Conservation (phyloP, 2,888 invertebrate genomes). For the Crepidodera aurea region DNA sequence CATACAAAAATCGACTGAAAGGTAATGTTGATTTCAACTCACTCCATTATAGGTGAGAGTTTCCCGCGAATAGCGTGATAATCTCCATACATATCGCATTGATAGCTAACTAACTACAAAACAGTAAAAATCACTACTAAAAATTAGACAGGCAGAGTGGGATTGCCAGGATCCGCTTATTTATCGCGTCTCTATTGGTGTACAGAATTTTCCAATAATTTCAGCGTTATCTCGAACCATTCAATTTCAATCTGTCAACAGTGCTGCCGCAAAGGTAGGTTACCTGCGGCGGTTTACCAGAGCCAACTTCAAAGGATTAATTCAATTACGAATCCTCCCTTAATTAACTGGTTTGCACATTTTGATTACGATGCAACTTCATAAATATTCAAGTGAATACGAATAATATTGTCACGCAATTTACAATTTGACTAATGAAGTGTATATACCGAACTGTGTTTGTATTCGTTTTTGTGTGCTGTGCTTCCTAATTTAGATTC, state of each 20-base stretch:
- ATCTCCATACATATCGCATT: no score
- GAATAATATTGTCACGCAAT: slow-evolving; percentile 53
- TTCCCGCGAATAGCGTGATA: no score
- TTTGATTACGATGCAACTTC: slow-evolving; percentile 54
- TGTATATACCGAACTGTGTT: slow-evolving; percentile 42
- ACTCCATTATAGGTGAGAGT: no score
- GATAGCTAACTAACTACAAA: no score
- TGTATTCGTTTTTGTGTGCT: slow-evolving; percentile 33
- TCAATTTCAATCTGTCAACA: slow-evolving; percentile 35
- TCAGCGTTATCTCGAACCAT: slow-evolving; percentile 25
- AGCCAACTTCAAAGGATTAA: slow-evolving; percentile 49
- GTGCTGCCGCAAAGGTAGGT: slow-evolving; percentile 20
- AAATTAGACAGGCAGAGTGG: no score
- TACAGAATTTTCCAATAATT: slow-evolving; percentile 15
- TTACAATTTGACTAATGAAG: slow-evolving; percentile 55
- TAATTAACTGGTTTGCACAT: slow-evolving; percentile 54
- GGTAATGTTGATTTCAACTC: no score
- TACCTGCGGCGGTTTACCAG: neutral
- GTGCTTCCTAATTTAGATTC: slow-evolving; percentile 22
- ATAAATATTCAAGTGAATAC: slow-evolving; percentile 55
- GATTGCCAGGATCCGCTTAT: no score
- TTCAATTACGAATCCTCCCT: slow-evolving; percentile 52
- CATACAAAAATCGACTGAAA: no score
- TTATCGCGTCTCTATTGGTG: no score
- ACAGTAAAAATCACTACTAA: no score